Base-by-base conservation (phyloP, 2,797 vertebrate species). In the Poeciliopsis infans region DNA sequence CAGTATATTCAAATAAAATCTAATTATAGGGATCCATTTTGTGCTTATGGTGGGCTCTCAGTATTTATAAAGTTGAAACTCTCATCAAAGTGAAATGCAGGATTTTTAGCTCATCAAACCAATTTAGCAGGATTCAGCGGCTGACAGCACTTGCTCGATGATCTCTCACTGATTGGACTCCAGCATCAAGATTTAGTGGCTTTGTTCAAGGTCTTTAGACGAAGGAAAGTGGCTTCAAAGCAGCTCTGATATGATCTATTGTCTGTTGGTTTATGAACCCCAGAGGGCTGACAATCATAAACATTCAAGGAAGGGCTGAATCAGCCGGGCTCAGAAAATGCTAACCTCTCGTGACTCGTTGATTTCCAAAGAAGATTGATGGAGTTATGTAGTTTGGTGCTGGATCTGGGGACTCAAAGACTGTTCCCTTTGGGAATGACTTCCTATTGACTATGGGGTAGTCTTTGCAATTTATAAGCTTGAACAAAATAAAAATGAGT, bases 181-280 rank as follows among this genome's bases (percentile, higher is more conserved):
- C 68, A 47, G 74, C 28, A 74, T 73, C 33, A 51, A 86, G 79
- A 88, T 90, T 86, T 77, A 80, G 61, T 18, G 51, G 76, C 72
- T 86, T 82, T 2, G 0, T 25, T 74, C 51, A 41, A 77, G 78
- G 72, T 83, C 78, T 83, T 86, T 31, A 28, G 68, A 55, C 0
- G 73, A 79, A 75, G 61, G 39, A 72, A 82, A 87, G 84, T 80
- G 69, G 41, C 85, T 89, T 82, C 77, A 76, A 77, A 79, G 64
- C 75, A 64, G 82, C 72, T 79, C 64, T 66, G 47, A 79, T 73
- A 79, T 81, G 77, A 90, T 89, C 76, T 47, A 83, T 84, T 78
- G 86, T 79, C 84, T 74, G 75, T 83, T 18, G 47, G 78, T 80
- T 84, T 79, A 85, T 87, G 88, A 86, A 81, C 80, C 77, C 81